phyloP scores from a whole-genome alignment of 2,888 invertebrate genomes.

The Heteropelma amictum region DNA sequence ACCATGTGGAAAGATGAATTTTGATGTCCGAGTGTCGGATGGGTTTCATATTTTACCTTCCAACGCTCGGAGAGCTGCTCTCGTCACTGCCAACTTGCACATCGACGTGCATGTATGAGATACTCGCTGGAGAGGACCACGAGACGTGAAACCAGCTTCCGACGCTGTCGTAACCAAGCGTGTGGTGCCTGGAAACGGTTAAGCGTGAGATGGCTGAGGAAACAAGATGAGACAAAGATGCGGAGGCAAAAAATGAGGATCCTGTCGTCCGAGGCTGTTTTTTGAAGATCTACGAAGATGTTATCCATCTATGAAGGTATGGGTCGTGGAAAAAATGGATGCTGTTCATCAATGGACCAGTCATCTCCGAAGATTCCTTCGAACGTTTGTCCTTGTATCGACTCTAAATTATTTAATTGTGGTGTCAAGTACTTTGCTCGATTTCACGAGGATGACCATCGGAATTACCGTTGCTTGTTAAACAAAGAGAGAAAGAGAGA shows the following conservation, averaged over 20 bases:
- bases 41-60: too few species aligned
- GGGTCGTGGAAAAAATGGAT: not conserved
- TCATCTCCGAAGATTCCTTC: conserved; percentile 13
- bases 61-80: too few species aligned
- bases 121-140: not conserved
- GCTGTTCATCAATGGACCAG: not conserved
- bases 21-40: too few species aligned
- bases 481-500: conserved; percentile 2
- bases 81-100: too few species aligned
- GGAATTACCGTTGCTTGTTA: conserved; percentile 11
- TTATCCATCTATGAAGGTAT: too few species aligned
- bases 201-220: conserved; percentile 44
- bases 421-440: conserved; percentile 25
- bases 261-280: too few species aligned
- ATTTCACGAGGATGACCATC: conserved; percentile 16
- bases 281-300: too few species aligned
- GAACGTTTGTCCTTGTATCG: conserved; percentile 22
- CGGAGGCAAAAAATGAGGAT: conserved; percentile 29
- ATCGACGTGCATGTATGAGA: not conserved
- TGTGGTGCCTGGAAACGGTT: conserved; percentile 59
- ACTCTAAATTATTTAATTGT: conserved; percentile 17
- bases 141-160: conserved; percentile 38
- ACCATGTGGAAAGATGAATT: too few species aligned
- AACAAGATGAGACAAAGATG: conserved; percentile 36
- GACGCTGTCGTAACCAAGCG: conserved; percentile 59